Evolutionary conservation across 2,888 invertebrate genomes (phyloP).

Genomic region (Himalopsyche kuldschensis): DNA sequence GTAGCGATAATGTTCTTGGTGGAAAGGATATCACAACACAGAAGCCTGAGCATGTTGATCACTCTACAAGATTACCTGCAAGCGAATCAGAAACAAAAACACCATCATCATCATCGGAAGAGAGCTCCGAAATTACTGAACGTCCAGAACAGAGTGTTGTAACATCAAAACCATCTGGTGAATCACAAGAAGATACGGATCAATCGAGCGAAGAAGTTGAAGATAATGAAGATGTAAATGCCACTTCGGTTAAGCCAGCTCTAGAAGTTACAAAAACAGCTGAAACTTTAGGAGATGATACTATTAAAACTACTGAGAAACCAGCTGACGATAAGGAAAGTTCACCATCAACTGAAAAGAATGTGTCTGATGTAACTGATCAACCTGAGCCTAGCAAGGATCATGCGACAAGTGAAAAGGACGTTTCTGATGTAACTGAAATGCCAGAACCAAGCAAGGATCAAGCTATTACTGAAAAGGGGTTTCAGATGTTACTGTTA

Average conservation of each 20-base stretch:
- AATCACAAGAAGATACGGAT: neutral
- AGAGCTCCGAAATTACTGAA: neutral
- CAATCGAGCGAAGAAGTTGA: conserved; percentile 15
- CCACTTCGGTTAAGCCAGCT: neutral
- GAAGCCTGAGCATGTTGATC: neutral
- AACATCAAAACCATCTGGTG: neutral
- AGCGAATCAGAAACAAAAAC: neutral
- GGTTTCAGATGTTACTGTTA: conserved; percentile 13
- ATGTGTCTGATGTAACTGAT: neutral
- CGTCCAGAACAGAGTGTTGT: neutral
- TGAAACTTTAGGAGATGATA: neutral
- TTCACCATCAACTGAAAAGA: conserved; percentile 24
- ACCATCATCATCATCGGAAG: neutral
- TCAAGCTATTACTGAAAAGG: conserved; percentile 5
- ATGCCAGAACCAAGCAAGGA: neutral
- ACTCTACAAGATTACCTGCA: neutral
- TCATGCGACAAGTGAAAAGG: neutral
- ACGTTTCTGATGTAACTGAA: neutral
- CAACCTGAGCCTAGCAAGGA: neutral
- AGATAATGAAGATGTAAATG: neutral
- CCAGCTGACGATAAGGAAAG: conserved; percentile 7
- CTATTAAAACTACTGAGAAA: conserved; percentile 16
- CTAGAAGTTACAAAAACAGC: neutral
- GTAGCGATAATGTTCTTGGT: neutral
- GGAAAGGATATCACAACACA: neutral